Percentiles rank a stretch among this genome's conserved stretches.
These are phyloP conservation scores for Pseudopipra pipra DNA, from an alignment of 2,113 vertebrate genomes.

Conservation along the genomic window DNA sequence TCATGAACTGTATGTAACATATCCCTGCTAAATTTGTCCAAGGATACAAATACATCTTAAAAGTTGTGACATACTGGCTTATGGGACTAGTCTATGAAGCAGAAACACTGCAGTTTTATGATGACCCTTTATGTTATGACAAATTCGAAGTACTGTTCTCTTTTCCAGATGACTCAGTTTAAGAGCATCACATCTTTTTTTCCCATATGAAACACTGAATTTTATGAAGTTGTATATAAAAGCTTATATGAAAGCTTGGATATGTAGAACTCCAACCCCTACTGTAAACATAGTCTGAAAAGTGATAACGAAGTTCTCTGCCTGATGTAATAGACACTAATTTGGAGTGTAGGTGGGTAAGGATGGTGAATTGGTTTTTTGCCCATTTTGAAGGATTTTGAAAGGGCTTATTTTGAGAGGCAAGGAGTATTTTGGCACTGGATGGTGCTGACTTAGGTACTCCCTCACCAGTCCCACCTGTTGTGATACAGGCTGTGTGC, in stretches of 20 bases:
- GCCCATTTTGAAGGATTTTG: neutral
- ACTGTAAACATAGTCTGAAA: neutral
- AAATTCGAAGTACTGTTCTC: neutral
- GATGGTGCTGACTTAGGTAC: neutral
- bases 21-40: neutral
- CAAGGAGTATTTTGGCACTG: neutral
- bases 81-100: neutral
- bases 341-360: neutral
- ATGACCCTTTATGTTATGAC: neutral
- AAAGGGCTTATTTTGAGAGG: neutral
- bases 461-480: neutral
- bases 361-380: neutral
- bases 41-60: no score
- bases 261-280: neutral
- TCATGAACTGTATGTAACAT: neutral
- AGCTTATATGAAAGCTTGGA: neutral
- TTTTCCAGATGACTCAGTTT: neutral
- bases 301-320: neutral
- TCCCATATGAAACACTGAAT: neutral
- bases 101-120: neutral
- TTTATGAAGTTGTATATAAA: neutral
- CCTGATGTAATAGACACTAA: neutral
- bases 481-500: neutral
- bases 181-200: neutral
- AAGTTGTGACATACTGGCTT: neutral